Evolutionary conservation across 2,888 invertebrate genomes (phyloP).

Genomic region (Archips crataeganus): DNA sequence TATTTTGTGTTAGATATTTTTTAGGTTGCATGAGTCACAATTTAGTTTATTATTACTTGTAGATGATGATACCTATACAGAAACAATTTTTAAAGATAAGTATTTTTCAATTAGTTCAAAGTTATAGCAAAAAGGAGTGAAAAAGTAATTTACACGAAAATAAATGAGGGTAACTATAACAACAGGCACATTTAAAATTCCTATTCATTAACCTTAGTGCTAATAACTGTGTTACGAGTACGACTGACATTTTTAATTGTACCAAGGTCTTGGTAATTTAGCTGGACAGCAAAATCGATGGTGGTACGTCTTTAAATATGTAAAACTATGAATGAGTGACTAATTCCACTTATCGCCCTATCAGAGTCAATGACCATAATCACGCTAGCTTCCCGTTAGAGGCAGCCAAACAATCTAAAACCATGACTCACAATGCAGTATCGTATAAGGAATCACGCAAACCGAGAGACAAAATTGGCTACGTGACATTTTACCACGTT

Average conservation of each 20-base stretch:
- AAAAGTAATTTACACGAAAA: not conserved
- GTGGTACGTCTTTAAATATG: constrained; percentile 8
- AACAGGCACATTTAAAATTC: not conserved
- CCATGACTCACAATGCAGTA: constrained; percentile 69
- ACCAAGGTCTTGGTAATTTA: constrained; percentile 41
- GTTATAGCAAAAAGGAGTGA: too few relatives aligned
- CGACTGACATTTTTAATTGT: constrained; percentile 31
- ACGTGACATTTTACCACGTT: constrained; percentile 58
- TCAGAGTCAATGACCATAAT: constrained; percentile 78
- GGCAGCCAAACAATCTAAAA: constrained; percentile 65
- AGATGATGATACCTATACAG: too few relatives aligned
- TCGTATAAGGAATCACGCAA: constrained; percentile 49
- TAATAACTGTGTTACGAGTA: constrained; percentile 6
- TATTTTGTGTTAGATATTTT: not conserved
- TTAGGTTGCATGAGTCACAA: not conserved
- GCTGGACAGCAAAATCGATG: constrained; percentile 25
- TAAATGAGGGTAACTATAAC: not conserved
- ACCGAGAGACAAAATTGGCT: constrained; percentile 51
- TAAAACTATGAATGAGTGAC: constrained; percentile 46
- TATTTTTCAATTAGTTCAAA: too few relatives aligned
- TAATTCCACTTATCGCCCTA: constrained; percentile 61
- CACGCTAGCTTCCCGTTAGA: constrained; percentile 75
- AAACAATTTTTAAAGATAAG: too few relatives aligned
- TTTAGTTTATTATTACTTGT: too few relatives aligned
- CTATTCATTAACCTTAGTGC: constrained; percentile 40